Conservation (phyloP, 2,113 vertebrate species). For the Sander lucioperca region DNA sequence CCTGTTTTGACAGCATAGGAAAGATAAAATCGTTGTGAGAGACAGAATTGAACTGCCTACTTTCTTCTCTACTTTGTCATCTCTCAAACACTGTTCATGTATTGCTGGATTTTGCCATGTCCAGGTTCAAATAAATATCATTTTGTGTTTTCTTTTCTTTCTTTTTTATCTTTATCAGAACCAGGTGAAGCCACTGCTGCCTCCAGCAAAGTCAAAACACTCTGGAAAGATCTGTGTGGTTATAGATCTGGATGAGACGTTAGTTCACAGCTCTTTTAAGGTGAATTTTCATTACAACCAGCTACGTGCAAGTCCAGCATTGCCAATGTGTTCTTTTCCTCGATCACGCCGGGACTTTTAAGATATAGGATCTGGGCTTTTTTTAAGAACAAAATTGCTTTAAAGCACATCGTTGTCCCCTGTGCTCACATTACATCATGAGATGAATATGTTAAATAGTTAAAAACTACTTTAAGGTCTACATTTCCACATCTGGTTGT, state of each 20-base stretch:
- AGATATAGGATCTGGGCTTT: background rate
- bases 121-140: background rate
- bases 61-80: no score
- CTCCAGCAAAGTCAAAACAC: slow-evolving; percentile 86
- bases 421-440: slow-evolving; percentile 30
- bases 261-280: slow-evolving; percentile 89
- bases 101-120: background rate
- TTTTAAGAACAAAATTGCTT: background rate
- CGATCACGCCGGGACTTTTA: background rate
- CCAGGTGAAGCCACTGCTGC: slow-evolving; percentile 85
- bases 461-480: background rate
- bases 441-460: slow-evolving; percentile 12
- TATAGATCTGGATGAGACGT: slow-evolving; percentile 87
- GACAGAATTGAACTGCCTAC: no score
- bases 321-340: background rate
- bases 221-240: slow-evolving; percentile 87
- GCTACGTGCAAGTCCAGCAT: background rate
- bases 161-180: slow-evolving; percentile 52
- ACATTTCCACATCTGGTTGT: slow-evolving; percentile 22
- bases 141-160: background rate
- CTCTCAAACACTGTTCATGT: no score
- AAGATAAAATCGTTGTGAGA: background rate
- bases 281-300: slow-evolving; percentile 47
- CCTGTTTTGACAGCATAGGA: background rate
- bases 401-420: background rate